A percentile compares a stretch with the other conserved stretches of the same genome.
phyloP scores from a whole-genome alignment of 92 coral and sea anemone genomes.

The Porites evermanni region DNA sequence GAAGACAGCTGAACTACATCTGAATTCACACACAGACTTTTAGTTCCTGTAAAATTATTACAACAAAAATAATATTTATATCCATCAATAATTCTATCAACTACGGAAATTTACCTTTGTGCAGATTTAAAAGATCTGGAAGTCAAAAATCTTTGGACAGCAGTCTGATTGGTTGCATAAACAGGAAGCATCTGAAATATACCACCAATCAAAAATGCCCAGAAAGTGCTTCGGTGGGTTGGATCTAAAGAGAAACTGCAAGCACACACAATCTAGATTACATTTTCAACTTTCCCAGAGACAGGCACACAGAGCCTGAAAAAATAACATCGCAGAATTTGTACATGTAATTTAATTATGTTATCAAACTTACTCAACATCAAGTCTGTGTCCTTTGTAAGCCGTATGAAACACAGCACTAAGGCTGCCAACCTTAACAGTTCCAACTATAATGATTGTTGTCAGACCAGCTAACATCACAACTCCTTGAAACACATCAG shows the following conservation, averaged over 20 bases:
- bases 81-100: background rate
- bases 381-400: constrained; percentile 58
- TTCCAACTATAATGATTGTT: constrained; percentile 64
- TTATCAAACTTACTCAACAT: constrained; percentile 61
- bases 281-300: background rate
- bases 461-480: constrained; percentile 70
- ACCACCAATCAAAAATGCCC: constrained; percentile 68
- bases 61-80: too few relatives aligned
- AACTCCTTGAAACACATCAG: constrained; percentile 79
- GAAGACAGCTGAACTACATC: too few relatives aligned
- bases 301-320: too few relatives aligned
- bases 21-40: too few relatives aligned
- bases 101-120: constrained; percentile 41
- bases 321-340: too few relatives aligned
- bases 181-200: constrained; percentile 77
- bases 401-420: constrained; percentile 69
- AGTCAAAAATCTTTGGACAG: constrained; percentile 73
- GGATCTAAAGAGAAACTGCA: constrained; percentile 70
- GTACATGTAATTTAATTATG: background rate
- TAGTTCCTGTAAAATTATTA: too few relatives aligned
- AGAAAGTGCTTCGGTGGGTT: constrained; percentile 62
- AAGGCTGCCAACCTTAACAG: constrained; percentile 68
- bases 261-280: background rate
- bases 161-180: constrained; percentile 80
- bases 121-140: constrained; percentile 69